A percentile compares a stretch with the other conserved stretches of the same genome.
Conservation (phyloP, 2,113 vertebrate species). For the Maccullochella peelii region DNA sequence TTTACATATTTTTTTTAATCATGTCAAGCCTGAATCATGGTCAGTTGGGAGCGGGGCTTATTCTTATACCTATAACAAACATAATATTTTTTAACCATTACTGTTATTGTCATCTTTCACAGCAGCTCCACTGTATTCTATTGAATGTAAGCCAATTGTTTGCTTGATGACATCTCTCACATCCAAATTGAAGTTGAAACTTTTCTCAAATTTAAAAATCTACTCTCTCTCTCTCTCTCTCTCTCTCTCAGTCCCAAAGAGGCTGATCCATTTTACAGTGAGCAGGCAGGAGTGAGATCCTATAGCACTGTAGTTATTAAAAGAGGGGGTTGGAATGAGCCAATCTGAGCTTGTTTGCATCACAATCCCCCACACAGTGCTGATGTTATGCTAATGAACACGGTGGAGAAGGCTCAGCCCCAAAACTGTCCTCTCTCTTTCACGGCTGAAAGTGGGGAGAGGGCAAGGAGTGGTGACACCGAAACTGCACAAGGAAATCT, state of each 20-base stretch:
- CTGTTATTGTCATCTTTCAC: conserved; percentile 13
- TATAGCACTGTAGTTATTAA: conserved; percentile 69
- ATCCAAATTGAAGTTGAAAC: conserved; percentile 24
- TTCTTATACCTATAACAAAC: conserved; percentile 10
- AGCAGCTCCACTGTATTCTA: conserved; percentile 7
- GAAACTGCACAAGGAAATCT: conserved; percentile 50
- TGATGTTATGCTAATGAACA: conserved; percentile 86
- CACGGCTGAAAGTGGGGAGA: conserved; percentile 59
- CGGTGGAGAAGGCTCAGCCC: conserved; percentile 72
- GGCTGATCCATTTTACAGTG: conserved; percentile 45
- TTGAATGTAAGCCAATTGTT: conserved; percentile 24
- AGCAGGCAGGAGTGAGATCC: conserved; percentile 42
- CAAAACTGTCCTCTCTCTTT: conserved; percentile 74
- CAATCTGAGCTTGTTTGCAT: conserved; percentile 81
- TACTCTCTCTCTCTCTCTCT: not conserved
- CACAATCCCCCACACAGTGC: conserved; percentile 80
- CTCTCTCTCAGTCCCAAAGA: conserved; percentile 28
- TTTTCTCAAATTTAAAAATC: conserved; percentile 26
- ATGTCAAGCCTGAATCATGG: conserved; percentile 66
- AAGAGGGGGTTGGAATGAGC: conserved; percentile 71
- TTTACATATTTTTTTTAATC: conserved; percentile 76
- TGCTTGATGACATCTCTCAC: conserved; percentile 9
- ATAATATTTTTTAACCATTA: not conserved
- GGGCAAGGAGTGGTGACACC: conserved; percentile 62
- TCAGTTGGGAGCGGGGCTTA: conserved; percentile 52